These are phyloP conservation scores for Tragelaphus imberbis DNA, from an alignment of 2,113 vertebrate genomes.

Conservation along the genomic window DNA sequence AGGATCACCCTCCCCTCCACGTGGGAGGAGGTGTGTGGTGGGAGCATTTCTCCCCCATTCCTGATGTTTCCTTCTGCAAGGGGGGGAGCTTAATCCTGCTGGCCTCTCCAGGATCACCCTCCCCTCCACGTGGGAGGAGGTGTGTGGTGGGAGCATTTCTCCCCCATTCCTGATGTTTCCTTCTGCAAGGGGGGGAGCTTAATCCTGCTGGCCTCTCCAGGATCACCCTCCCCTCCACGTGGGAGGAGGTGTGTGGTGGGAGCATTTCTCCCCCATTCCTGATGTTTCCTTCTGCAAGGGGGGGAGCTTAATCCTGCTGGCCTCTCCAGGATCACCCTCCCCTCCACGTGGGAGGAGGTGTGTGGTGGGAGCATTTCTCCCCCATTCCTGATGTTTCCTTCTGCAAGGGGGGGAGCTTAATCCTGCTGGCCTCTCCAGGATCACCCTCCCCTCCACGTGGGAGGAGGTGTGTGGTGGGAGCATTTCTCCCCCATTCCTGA, in stretches of 20 bases:
- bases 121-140: neutral
- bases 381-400: neutral
- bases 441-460: too few relatives aligned
- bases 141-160: too few relatives aligned
- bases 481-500: neutral
- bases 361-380: too few relatives aligned
- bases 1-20: too few relatives aligned
- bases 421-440: neutral
- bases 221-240: too few relatives aligned
- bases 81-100: too few relatives aligned
- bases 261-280: neutral
- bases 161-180: neutral
- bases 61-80: neutral
- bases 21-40: neutral
- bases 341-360: neutral
- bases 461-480: too few relatives aligned
- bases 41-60: neutral
- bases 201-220: neutral
- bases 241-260: too few relatives aligned
- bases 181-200: neutral
- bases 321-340: too few relatives aligned
- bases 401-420: neutral
- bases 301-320: neutral
- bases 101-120: neutral
- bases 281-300: neutral